phyloP scores from a whole-genome alignment of 2,113 vertebrate species.

The Silurus glanis region DNA sequence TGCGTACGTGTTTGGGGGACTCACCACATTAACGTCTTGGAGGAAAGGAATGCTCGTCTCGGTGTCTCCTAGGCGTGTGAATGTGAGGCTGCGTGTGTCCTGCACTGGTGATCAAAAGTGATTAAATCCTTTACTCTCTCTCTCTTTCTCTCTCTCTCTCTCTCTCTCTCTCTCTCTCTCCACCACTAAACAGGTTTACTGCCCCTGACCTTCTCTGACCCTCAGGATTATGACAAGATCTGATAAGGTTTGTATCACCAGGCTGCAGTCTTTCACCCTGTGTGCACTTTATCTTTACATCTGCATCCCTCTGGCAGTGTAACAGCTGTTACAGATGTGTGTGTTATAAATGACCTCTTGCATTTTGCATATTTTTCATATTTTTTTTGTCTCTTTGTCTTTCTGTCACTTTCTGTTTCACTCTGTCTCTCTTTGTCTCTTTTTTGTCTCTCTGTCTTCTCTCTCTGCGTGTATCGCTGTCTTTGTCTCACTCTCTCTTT shows the following conservation, averaged over 20 bases:
- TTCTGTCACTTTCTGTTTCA: no score
- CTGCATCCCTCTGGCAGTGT: not conserved
- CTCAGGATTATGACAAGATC: slow-evolving; percentile 93
- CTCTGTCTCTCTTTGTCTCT: not conserved
- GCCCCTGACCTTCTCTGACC: slow-evolving; percentile 88
- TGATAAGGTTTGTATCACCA: slow-evolving; percentile 87
- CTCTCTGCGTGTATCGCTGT: no score
- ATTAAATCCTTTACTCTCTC: not conserved
- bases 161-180: not conserved
- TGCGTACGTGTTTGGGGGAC: no score
- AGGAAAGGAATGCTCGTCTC: not conserved
- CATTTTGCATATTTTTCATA: no score
- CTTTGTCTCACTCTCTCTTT: no score
- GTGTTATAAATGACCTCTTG: no score
- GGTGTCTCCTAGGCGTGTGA: not conserved
- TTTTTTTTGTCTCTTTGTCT: no score
- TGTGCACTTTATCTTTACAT: not conserved
- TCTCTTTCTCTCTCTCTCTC: not conserved
- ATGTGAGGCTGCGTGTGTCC: no score
- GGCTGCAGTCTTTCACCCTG: slow-evolving; percentile 82
- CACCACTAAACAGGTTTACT: slow-evolving; percentile 89
- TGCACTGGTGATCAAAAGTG: no score
- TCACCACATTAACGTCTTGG: no score
- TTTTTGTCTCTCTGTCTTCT: not conserved
- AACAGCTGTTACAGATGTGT: no score